phyloP scores from a whole-genome alignment of 1,140 invertebrate species.

The Lordiphosa collinella region DNA sequence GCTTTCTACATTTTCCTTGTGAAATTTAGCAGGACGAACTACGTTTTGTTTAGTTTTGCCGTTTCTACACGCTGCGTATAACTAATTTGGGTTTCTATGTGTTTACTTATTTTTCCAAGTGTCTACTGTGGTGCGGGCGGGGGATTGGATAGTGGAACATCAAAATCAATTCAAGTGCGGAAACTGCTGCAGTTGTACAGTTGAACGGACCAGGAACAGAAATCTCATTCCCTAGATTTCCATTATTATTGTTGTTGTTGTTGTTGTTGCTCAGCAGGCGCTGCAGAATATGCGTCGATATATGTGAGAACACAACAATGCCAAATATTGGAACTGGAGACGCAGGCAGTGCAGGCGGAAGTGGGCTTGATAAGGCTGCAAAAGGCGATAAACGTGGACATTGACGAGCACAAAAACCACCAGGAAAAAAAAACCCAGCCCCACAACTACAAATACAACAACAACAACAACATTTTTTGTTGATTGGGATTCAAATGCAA shows the following conservation, averaged over 20 bases:
- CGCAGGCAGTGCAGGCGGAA: background rate
- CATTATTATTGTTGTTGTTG: constrained; percentile 37
- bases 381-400: too few relatives aligned
- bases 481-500: too few relatives aligned
- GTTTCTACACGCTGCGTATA: too few relatives aligned
- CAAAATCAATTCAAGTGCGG: constrained; percentile 72
- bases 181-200: constrained; percentile 72
- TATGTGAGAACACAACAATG: constrained; percentile 14
- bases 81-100: too few relatives aligned
- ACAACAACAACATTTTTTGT: too few relatives aligned
- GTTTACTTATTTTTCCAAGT: constrained; percentile 6
- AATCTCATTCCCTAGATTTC: constrained; percentile 17
- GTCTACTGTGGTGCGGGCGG: background rate
- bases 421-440: too few relatives aligned
- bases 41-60: too few relatives aligned
- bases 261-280: constrained; percentile 24
- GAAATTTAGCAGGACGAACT: too few relatives aligned
- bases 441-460: too few relatives aligned
- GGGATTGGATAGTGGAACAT: constrained; percentile 33
- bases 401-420: too few relatives aligned
- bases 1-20: too few relatives aligned
- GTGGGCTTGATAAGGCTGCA: too few relatives aligned
- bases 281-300: constrained; percentile 39
- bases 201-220: constrained; percentile 39
- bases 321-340: constrained; percentile 20